Percentiles rank a stretch among this genome's conserved stretches.
These are phyloP conservation scores for Astyanax mexicanus DNA, from an alignment of 2,797 vertebrate species.

Conservation along the genomic window DNA sequence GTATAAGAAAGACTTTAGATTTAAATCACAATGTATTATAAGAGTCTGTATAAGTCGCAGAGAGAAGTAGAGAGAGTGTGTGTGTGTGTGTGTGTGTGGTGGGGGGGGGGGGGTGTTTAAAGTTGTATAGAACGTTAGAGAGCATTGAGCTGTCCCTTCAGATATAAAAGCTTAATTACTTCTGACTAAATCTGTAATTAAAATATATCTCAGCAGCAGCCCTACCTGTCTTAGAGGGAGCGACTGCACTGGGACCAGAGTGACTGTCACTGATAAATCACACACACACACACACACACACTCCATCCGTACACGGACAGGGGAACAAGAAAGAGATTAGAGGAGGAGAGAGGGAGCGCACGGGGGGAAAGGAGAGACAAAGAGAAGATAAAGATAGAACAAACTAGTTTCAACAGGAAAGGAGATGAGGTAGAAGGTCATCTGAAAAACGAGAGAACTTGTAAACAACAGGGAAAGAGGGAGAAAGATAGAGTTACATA, in stretches of 20 bases:
- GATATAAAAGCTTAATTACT: slow-evolving; percentile 92
- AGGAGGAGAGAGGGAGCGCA: slow-evolving; percentile 58
- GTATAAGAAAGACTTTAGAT: too few species aligned
- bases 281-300: slow-evolving; percentile 74
- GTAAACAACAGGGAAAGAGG: slow-evolving; percentile 16
- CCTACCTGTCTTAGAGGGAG: slow-evolving; percentile 83
- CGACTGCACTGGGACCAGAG: slow-evolving; percentile 77
- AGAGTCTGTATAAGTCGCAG: too few species aligned
- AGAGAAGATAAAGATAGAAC: slow-evolving; percentile 56
- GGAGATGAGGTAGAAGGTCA: slow-evolving; percentile 52
- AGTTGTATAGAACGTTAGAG: slow-evolving; percentile 48
- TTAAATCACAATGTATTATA: too few species aligned
- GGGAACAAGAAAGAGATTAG: slow-evolving; percentile 65
- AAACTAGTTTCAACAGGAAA: slow-evolving; percentile 47
- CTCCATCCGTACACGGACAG: slow-evolving; percentile 65
- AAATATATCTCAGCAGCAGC: slow-evolving; percentile 90
- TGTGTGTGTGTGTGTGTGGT: slow-evolving; percentile 42
- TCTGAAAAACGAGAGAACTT: slow-evolving; percentile 43
- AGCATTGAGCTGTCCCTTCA: slow-evolving; percentile 75
- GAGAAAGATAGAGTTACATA: slow-evolving; percentile 13
- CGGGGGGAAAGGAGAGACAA: slow-evolving; percentile 53
- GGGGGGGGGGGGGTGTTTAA: slow-evolving; percentile 14
- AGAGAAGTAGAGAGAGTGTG: not conserved
- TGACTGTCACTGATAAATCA: slow-evolving; percentile 90
- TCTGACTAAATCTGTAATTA: slow-evolving; percentile 96